Base-by-base conservation (phyloP, 1,140 invertebrate species). In the Hormaphis cornu region DNA sequence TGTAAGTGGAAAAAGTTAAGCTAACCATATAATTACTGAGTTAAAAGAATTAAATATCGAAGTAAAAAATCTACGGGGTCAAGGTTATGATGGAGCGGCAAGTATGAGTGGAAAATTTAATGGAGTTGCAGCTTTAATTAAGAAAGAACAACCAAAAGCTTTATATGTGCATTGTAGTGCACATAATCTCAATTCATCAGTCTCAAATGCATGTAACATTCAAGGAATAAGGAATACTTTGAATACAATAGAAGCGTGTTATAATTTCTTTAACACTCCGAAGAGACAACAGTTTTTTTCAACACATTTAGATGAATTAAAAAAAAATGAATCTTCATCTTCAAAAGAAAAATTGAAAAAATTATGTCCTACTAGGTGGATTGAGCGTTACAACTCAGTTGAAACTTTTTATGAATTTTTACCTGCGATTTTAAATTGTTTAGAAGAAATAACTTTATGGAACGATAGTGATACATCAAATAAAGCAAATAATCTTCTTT, bases 51-150 rank as follows among this genome's bases (percentile, higher is more conserved):
- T 48, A 18, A 48, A 33, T 18, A 18, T 46, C 6, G 12, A 48
- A 1, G 3, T 44, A 14, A 46, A 44, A 18, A 46, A 46, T 44
- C 22, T 63, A 46, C 14, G 8, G 3, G 73, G 72, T 48, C 74
- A 76, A 74, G 75, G 73, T n/a, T 76, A 76, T 46, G 73, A 76
- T 72, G 74, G 75, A 9, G 74, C 76, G 35, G 70, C 73, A 59
- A 73, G 70, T 63, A 77, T 77, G 72, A 53, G 71, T 48, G 75
- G 74, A 40, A 69, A 5, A 33, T 54, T 33, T 33, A 18, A 54
- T 33, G 75, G 75, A 30, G 72, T 74, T 22, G 72, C 74, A 73
- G 73, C 76, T 73, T 69, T 71, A 63, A 77, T 79, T 54, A 72
- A 73, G 69, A 69, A 75, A 71, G 73, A 71, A 70, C 73, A 75